Percentiles rank a stretch among this genome's conserved stretches.
Conservation (phyloP, 2,797 vertebrate species). For the Calcarius lapponicus region DNA sequence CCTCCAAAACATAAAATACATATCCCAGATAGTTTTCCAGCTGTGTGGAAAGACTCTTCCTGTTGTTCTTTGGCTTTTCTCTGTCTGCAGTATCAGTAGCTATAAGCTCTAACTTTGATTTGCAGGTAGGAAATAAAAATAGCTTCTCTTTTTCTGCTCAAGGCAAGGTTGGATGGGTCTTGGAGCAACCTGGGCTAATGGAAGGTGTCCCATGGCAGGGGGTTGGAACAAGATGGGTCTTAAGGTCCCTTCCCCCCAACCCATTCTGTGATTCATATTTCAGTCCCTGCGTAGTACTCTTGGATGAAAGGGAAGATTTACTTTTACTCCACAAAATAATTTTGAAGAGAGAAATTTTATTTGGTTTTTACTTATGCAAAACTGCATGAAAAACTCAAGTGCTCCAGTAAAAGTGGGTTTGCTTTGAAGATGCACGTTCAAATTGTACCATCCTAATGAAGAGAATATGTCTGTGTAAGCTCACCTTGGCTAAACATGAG, state of each 20-base stretch:
- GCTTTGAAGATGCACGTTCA: not conserved
- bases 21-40: not conserved
- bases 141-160: not conserved
- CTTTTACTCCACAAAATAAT: not conserved
- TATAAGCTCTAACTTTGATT: not conserved
- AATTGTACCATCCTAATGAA: not conserved
- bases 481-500: not conserved
- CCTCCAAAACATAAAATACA: not conserved
- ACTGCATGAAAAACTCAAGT: not conserved
- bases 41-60: not conserved
- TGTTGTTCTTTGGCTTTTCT: not conserved
- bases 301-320: not conserved
- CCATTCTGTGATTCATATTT: not conserved
- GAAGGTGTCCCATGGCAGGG: not conserved
- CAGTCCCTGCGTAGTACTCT: not conserved
- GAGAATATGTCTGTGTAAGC: not conserved
- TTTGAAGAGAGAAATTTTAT: not conserved
- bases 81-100: not conserved
- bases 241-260: not conserved
- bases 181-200: not conserved
- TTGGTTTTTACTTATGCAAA: not conserved
- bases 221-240: not conserved
- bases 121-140: not conserved
- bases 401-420: not conserved
- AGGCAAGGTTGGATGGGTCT: not conserved